Percentiles rank a stretch among this genome's conserved stretches.
Evolutionary conservation across 2,113 vertebrate genomes (phyloP).

Genomic region (Seriola rivoliana): DNA sequence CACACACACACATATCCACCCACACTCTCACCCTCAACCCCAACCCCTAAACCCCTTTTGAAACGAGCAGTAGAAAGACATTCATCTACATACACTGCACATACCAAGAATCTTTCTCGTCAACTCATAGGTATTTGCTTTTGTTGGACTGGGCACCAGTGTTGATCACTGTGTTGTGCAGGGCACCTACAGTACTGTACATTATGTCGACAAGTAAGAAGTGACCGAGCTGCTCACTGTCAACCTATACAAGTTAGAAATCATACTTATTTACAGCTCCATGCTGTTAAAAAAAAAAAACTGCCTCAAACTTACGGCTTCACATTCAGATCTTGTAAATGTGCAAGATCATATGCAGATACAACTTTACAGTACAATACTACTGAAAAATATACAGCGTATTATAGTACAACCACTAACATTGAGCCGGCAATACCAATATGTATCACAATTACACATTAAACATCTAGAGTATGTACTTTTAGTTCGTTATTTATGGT

Average conservation of each 20-base stretch:
- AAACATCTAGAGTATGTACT: neutral
- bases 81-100: slow-evolving; percentile 57
- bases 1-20: neutral
- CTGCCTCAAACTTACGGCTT: neutral
- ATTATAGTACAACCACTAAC: neutral
- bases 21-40: neutral
- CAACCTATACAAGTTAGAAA: neutral
- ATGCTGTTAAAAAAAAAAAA: slow-evolving; percentile 1
- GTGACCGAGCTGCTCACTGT: neutral
- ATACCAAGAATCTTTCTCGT: slow-evolving; percentile 63
- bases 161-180: slow-evolving; percentile 22
- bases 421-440: neutral
- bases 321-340: neutral
- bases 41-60: slow-evolving; percentile 50
- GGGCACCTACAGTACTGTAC: slow-evolving; percentile 2
- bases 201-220: slow-evolving; percentile 1
- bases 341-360: neutral
- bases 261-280: neutral
- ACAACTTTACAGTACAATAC: neutral
- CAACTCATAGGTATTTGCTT: slow-evolving; percentile 74
- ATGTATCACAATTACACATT: neutral
- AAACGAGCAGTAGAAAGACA: slow-evolving; percentile 57
- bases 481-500: neutral
- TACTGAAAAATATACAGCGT: neutral
- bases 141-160: slow-evolving; percentile 59